Evolutionary conservation across 2,113 vertebrate species (phyloP).

Genomic region (Periophthalmodon schlosseri): DNA sequence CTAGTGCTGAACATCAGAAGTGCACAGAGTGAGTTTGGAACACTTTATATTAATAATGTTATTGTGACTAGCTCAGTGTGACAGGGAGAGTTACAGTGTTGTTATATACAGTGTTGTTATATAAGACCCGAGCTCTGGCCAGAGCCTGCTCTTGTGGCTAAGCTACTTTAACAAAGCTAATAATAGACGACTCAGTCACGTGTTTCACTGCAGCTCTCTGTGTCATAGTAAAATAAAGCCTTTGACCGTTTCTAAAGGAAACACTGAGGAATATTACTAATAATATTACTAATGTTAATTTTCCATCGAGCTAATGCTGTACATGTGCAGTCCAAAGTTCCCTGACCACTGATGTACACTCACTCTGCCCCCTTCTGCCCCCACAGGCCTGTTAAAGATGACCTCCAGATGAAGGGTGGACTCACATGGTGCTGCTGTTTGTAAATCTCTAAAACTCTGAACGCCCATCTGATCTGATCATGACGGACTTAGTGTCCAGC

Average conservation of each 20-base stretch:
- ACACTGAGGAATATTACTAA: neutral
- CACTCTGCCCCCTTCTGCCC: neutral
- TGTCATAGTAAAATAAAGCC: neutral
- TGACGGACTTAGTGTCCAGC: slow-evolving; percentile 1
- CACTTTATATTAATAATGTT: neutral
- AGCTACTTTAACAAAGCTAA: slow-evolving; percentile 5
- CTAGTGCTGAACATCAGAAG: neutral
- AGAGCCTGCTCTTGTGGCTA: slow-evolving; percentile 6
- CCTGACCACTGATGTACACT: neutral
- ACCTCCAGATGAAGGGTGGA: neutral
- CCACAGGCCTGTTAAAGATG: neutral
- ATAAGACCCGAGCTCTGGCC: neutral
- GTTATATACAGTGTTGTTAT: neutral
- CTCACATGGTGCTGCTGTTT: neutral
- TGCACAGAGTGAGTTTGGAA: neutral
- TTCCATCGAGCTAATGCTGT: neutral
- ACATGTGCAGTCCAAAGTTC: neutral
- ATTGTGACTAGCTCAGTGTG: neutral
- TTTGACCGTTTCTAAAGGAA: neutral
- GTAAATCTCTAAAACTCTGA: too few species aligned
- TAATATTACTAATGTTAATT: neutral
- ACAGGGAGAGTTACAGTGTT: neutral
- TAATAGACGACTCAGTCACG: slow-evolving; percentile 9
- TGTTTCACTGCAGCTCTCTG: neutral
- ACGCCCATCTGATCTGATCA: neutral